Conservation (phyloP, 2,113 vertebrate genomes). For the Leiothrix lutea region DNA sequence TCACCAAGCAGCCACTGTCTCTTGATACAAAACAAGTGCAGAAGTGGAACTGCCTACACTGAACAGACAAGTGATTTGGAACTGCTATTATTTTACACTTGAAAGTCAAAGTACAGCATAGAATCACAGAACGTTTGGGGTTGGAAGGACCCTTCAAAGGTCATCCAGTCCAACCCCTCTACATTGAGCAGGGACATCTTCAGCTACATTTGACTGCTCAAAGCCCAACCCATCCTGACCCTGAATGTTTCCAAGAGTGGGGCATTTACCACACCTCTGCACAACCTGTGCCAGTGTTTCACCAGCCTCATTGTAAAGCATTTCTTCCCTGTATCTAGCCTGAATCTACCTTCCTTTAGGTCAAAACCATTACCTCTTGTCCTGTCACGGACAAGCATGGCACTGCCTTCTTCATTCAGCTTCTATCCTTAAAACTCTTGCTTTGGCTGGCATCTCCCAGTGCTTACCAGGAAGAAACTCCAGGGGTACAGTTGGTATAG, state of each 20-base stretch:
- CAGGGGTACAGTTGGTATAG: constrained; percentile 72
- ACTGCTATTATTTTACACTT: background rate
- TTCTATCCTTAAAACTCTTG: background rate
- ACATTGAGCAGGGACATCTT: background rate
- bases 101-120: background rate
- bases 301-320: background rate
- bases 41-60: background rate
- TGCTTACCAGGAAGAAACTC: constrained; percentile 80
- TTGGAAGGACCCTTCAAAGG: background rate
- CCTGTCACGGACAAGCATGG: background rate
- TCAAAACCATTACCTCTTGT: background rate
- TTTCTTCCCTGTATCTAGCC: background rate
- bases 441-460: background rate
- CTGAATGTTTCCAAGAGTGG: background rate
- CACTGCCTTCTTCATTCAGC: background rate
- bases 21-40: background rate
- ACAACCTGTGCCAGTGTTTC: background rate
- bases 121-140: background rate
- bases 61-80: background rate
- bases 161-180: background rate
- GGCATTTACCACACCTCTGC: background rate
- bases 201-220: background rate
- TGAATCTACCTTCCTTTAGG: background rate
- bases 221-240: background rate
- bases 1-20: background rate